These are phyloP conservation scores for Umimayanthus kanabou DNA, from an alignment of 92 coral and sea anemone genomes.

Conservation along the genomic window DNA sequence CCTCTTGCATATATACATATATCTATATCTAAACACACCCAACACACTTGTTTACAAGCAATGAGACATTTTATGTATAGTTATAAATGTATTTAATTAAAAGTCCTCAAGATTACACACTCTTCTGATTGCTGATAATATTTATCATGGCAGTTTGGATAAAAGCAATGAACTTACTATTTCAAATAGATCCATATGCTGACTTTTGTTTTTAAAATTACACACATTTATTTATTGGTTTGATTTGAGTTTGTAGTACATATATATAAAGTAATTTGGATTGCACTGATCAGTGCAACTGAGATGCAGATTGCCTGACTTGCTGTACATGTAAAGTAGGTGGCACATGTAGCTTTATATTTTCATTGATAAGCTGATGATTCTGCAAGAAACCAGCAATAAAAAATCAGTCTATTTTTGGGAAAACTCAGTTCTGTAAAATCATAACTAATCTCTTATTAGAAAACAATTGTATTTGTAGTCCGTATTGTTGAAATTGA, in stretches of 20 bases:
- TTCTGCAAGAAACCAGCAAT: not conserved
- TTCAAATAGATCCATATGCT: not conserved
- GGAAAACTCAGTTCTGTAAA: not conserved
- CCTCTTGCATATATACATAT: not conserved
- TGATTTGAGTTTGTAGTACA: not conserved
- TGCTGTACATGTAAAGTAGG: too few species aligned
- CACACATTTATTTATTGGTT: not conserved
- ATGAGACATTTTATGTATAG: too few species aligned
- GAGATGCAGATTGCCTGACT: too few species aligned
- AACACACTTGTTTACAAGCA: not conserved
- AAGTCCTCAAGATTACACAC: not conserved
- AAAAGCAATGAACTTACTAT: not conserved
- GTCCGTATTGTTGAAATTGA: conserved; percentile 83
- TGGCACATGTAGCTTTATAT: not conserved
- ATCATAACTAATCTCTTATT: conserved; percentile 29
- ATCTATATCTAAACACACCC: too few species aligned
- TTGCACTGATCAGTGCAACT: not conserved
- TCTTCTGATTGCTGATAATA: not conserved
- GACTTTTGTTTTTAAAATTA: not conserved
- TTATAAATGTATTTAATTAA: not conserved
- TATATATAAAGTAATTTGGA: too few species aligned
- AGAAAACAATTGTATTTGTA: conserved; percentile 70
- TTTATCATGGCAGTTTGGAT: not conserved
- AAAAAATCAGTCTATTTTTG: not conserved
- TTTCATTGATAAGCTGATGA: not conserved